Conservation (phyloP, 92 coral and sea anemone species). For the Zoanthus sansibaricus region DNA sequence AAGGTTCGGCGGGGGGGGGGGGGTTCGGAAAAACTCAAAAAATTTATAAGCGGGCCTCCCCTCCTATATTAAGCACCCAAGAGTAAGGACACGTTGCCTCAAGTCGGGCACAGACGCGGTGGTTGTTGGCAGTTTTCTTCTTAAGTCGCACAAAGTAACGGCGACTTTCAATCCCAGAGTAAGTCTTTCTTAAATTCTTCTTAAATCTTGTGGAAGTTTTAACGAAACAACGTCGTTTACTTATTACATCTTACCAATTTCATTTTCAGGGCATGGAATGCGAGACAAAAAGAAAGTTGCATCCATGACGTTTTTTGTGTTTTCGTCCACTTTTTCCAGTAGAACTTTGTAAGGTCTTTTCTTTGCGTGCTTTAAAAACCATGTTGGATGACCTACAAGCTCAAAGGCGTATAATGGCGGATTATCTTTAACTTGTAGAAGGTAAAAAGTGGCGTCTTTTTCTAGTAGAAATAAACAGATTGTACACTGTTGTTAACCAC, state of each 20-base stretch:
- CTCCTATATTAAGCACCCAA: no score
- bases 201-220: no score
- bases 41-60: no score
- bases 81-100: no score
- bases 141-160: no score
- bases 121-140: no score
- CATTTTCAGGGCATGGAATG: slow-evolving; percentile 24
- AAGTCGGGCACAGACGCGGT: no score
- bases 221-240: neutral
- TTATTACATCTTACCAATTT: slow-evolving; percentile 5
- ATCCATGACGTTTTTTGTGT: slow-evolving; percentile 68
- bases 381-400: slow-evolving; percentile 76
- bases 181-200: no score
- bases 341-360: slow-evolving; percentile 63
- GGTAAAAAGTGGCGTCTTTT: slow-evolving; percentile 89
- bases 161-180: no score
- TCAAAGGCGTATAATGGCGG: slow-evolving; percentile 85
- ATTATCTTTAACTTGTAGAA: slow-evolving; percentile 69
- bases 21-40: no score
- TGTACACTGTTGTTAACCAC: neutral
- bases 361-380: slow-evolving; percentile 76
- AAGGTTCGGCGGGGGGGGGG: no score
- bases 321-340: slow-evolving; percentile 66
- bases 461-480: slow-evolving; percentile 43
- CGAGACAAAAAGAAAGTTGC: slow-evolving; percentile 72